phyloP scores from a whole-genome alignment of 2,797 vertebrate species.

The Cheirogaleus major region DNA sequence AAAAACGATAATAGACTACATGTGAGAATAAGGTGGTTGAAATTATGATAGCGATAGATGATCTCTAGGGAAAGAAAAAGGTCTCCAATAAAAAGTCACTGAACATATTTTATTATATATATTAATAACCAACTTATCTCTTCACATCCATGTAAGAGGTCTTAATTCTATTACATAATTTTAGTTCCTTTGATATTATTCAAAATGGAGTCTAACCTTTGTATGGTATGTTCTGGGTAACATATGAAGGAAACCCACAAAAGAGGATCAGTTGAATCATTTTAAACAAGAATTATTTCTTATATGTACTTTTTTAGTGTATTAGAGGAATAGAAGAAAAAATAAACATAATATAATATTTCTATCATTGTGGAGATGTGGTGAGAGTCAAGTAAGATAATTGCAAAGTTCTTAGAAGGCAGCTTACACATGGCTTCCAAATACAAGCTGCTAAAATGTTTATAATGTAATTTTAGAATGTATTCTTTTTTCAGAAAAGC shows the following conservation, averaged over 20 bases:
- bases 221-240: background rate
- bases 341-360: background rate
- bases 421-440: background rate
- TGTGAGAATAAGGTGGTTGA: background rate
- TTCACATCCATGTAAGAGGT: background rate
- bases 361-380: background rate
- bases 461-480: background rate
- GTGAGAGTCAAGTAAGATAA: background rate
- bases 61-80: background rate
- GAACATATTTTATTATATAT: background rate
- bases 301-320: background rate
- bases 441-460: background rate
- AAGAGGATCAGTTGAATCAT: background rate
- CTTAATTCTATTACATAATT: background rate
- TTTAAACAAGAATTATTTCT: background rate
- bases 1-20: background rate
- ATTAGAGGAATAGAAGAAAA: background rate
- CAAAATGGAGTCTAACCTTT: background rate
- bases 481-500: background rate
- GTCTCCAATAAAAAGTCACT: background rate
- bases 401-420: background rate
- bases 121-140: background rate
- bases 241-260: background rate
- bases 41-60: background rate
- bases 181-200: background rate